Conservation (phyloP, 2,113 vertebrate genomes). For the Pipra filicauda region DNA sequence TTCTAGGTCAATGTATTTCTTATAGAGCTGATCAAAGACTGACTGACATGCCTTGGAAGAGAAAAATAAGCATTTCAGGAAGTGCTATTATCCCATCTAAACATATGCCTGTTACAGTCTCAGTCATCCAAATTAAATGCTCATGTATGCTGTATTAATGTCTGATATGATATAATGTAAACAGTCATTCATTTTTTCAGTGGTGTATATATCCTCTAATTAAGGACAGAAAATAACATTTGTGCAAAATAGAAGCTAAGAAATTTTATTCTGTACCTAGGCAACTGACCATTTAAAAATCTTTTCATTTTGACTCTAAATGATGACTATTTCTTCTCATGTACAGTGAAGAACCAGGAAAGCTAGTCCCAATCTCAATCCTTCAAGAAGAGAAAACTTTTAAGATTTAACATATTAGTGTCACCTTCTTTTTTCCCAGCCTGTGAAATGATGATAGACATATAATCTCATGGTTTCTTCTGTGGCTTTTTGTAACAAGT, state of each 20-base stretch:
- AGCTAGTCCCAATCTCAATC: neutral
- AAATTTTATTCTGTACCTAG: neutral
- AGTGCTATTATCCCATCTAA: neutral
- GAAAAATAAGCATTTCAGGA: slow-evolving; percentile 13
- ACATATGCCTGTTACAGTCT: neutral
- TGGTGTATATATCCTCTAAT: neutral
- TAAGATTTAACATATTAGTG: neutral
- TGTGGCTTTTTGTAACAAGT: neutral
- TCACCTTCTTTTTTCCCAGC: neutral
- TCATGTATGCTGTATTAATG: neutral
- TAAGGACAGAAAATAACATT: neutral
- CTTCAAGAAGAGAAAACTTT: neutral
- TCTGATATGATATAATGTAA: neutral
- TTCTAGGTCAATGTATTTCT: slow-evolving; percentile 1
- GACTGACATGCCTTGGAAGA: neutral
- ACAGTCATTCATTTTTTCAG: neutral
- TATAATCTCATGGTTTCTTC: neutral
- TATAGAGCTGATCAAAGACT: neutral
- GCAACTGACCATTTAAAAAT: neutral
- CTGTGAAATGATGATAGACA: neutral
- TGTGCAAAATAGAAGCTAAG: neutral
- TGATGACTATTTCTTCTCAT: neutral
- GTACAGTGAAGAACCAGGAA: neutral
- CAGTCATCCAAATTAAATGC: neutral
- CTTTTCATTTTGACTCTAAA: neutral